Conservation (phyloP, 1,140 invertebrate species). For the Chrysoperla carnea region DNA sequence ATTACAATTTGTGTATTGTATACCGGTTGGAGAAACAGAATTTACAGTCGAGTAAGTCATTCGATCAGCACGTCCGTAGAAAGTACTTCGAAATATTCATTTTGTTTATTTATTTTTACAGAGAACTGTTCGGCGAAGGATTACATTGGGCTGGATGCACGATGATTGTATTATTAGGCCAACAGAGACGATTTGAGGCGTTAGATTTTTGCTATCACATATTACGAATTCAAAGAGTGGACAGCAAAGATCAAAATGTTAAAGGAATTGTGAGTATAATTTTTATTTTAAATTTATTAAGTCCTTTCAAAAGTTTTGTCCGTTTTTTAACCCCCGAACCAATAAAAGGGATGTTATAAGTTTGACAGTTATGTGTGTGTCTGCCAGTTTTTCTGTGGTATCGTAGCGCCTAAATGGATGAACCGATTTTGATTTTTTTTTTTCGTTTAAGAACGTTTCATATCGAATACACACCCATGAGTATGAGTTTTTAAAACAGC, state of each 20-base stretch:
- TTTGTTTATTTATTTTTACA: conserved; percentile 23
- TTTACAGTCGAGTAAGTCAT: conserved; percentile 88
- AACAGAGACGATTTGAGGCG: conserved; percentile 93
- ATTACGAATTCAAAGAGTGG: conserved; percentile 85
- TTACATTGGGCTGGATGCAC: conserved; percentile 97
- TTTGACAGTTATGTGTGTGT: too few species aligned
- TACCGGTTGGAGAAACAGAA: conserved; percentile 91
- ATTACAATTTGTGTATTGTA: conserved; percentile 95
- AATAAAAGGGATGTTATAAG: too few species aligned
- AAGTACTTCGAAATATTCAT: conserved; percentile 5
- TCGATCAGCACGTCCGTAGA: conserved; percentile 2
- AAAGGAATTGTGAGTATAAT: conserved; percentile 81
- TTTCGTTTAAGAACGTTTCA: too few species aligned
- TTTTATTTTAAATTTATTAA: conserved; percentile 5
- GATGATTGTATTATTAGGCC: conserved; percentile 92
- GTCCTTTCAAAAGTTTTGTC: neutral
- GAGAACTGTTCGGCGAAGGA: conserved; percentile 95
- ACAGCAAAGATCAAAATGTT: conserved; percentile 89
- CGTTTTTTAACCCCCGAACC: too few species aligned
- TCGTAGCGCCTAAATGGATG: too few species aligned
- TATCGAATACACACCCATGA: too few species aligned
- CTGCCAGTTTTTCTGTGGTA: too few species aligned
- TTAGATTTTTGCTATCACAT: conserved; percentile 99
- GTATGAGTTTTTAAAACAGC: too few species aligned
- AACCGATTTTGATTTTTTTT: too few species aligned